Percentiles rank a stretch among this genome's conserved stretches.
These are phyloP conservation scores for Fundulus diaphanus DNA, from an alignment of 2,797 vertebrate genomes.

Conservation along the genomic window DNA sequence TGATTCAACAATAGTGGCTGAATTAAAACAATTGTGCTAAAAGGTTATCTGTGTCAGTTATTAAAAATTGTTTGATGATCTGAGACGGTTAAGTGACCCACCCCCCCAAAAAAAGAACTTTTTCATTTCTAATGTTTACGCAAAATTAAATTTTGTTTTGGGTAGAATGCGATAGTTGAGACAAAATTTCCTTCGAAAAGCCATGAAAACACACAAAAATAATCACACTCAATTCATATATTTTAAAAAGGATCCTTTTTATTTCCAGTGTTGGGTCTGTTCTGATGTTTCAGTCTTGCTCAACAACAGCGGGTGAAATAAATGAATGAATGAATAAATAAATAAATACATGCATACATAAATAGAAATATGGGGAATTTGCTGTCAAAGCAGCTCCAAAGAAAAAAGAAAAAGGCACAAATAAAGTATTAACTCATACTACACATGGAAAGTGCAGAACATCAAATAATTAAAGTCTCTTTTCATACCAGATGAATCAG, in stretches of 20 bases:
- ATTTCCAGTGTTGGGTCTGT: not conserved
- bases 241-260: not conserved
- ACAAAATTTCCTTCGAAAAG: not conserved
- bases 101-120: no score
- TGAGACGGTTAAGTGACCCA: no score
- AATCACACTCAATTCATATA: not conserved
- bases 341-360: slow-evolving; percentile 8
- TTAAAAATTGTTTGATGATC: no score
- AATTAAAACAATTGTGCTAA: no score
- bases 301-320: slow-evolving; percentile 10
- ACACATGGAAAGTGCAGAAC: not conserved
- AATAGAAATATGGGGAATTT: not conserved
- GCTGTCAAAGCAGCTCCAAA: not conserved
- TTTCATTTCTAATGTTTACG: no score
- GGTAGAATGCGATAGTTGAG: no score
- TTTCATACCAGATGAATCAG: not conserved
- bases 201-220: not conserved
- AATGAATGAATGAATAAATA: slow-evolving; percentile 11
- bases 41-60: no score
- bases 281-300: slow-evolving; percentile 4
- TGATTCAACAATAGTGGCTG: no score
- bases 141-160: no score
- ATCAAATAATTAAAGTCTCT: not conserved
- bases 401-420: slow-evolving; percentile 15
- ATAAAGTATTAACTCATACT: not conserved